Evolutionary conservation across 2,113 vertebrate genomes (phyloP).

Genomic region (Oryzias curvinotus): DNA sequence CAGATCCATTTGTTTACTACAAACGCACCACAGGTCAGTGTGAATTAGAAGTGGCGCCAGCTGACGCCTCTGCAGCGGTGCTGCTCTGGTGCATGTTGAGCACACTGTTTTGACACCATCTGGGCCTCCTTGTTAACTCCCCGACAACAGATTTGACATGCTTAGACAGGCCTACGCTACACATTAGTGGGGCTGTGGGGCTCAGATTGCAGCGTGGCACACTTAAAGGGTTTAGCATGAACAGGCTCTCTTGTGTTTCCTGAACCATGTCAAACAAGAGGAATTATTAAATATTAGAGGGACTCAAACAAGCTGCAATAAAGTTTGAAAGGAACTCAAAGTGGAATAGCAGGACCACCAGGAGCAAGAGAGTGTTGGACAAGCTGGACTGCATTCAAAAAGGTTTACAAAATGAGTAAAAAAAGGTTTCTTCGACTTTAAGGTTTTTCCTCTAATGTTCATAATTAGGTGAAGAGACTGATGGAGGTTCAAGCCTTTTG

Average conservation of each 20-base stretch:
- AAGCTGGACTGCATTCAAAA: background rate
- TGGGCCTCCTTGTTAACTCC: conserved; percentile 67
- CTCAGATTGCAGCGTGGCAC: conserved; percentile 41
- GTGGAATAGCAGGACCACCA: background rate
- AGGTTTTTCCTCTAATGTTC: too few species aligned
- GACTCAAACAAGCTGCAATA: conserved; percentile 2
- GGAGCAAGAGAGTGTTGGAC: background rate
- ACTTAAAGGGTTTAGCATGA: conserved; percentile 50
- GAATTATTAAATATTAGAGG: conserved; percentile 8
- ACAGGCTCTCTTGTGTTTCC: conserved; percentile 31
- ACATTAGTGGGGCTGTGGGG: conserved; percentile 47
- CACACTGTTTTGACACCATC: conserved; percentile 72
- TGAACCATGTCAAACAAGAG: conserved; percentile 7
- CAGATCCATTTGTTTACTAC: conserved; percentile 46
- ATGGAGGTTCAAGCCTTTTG: too few species aligned
- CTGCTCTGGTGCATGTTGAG: conserved; percentile 47
- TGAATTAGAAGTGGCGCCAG: conserved; percentile 47
- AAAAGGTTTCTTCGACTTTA: too few species aligned
- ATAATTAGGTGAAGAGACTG: too few species aligned
- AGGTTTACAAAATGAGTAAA: background rate
- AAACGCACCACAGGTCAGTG: conserved; percentile 50
- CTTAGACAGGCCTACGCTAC: conserved; percentile 64
- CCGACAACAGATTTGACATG: conserved; percentile 67
- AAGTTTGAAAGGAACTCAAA: background rate
- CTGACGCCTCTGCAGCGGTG: conserved; percentile 13